phyloP scores from a whole-genome alignment of 2,888 invertebrate genomes.

The Apamea sordens region DNA sequence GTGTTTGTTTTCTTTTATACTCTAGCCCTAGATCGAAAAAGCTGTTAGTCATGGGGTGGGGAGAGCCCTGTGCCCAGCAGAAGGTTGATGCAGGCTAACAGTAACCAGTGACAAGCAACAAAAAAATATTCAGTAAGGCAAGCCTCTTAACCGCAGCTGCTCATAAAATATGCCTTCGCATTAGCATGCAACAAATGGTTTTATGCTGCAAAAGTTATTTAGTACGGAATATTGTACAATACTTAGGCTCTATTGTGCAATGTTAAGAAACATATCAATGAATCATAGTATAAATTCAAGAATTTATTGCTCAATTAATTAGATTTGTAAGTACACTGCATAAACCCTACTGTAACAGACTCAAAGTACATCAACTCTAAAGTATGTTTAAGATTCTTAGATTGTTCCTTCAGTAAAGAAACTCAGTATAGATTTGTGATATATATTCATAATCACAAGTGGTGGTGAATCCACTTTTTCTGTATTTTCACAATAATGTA shows the following conservation, averaged over 20 bases:
- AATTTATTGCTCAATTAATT: neutral
- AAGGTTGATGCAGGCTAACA: neutral
- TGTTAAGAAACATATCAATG: constrained; percentile 12
- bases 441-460: neutral
- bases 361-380: neutral
- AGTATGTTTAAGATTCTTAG: neutral
- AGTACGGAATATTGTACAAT: constrained; percentile 1
- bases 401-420: neutral
- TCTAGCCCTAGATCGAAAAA: neutral
- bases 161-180: constrained; percentile 22
- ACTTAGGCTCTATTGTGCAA: constrained; percentile 8
- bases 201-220: neutral
- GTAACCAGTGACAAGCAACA: neutral
- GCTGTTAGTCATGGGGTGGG: neutral
- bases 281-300: neutral
- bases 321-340: constrained; percentile 1
- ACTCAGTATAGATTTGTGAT: too few species aligned
- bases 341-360: neutral
- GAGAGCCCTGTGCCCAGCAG: neutral
- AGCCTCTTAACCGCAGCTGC: neutral
- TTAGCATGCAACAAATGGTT: constrained; percentile 11
- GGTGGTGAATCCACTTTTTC: too few species aligned
- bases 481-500: constrained; percentile 16
- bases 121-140: neutral
- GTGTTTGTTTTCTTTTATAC: neutral